A percentile compares a stretch with the other conserved stretches of the same genome.
Conservation (phyloP, 1,140 invertebrate species). For the Psilanteris sp. region DNA sequence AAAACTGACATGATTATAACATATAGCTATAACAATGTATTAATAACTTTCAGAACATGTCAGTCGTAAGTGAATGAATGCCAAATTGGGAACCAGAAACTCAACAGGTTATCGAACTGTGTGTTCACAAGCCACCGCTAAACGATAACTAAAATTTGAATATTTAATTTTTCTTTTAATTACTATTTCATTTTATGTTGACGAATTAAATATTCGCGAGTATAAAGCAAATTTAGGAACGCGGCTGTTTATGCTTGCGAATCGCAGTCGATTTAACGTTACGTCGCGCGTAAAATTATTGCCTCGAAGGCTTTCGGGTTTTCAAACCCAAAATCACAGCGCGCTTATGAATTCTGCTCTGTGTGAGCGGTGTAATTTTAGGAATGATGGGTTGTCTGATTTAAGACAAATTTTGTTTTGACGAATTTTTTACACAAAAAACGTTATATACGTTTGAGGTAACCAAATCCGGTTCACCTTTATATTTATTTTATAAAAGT, state of each 20-base stretch:
- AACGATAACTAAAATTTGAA: too few species aligned
- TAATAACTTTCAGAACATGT: too few species aligned
- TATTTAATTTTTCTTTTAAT: constrained; percentile 6
- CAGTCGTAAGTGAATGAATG: too few species aligned
- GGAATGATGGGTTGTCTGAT: constrained; percentile 14
- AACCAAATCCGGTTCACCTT: too few species aligned
- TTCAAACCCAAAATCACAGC: constrained; percentile 25
- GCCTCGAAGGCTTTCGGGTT: constrained; percentile 26
- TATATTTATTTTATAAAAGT: too few species aligned
- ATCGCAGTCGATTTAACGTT: constrained; percentile 45
- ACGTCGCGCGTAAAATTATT: constrained; percentile 43
- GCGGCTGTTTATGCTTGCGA: constrained; percentile 28
- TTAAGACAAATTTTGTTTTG: constrained; percentile 22
- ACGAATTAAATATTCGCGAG: constrained; percentile 14
- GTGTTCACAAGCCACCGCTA: too few species aligned
- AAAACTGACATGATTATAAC: too few species aligned
- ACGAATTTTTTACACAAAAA: too few species aligned
- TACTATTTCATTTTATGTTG: not conserved
- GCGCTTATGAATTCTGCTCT: constrained; percentile 30
- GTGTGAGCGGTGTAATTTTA: constrained; percentile 26
- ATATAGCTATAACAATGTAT: too few species aligned
- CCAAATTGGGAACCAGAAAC: too few species aligned
- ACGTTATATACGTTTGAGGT: too few species aligned
- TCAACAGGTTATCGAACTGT: too few species aligned
- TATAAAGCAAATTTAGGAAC: constrained; percentile 2